Conservation (phyloP, 1,140 invertebrate species). For the Drosophila busckii region DNA sequence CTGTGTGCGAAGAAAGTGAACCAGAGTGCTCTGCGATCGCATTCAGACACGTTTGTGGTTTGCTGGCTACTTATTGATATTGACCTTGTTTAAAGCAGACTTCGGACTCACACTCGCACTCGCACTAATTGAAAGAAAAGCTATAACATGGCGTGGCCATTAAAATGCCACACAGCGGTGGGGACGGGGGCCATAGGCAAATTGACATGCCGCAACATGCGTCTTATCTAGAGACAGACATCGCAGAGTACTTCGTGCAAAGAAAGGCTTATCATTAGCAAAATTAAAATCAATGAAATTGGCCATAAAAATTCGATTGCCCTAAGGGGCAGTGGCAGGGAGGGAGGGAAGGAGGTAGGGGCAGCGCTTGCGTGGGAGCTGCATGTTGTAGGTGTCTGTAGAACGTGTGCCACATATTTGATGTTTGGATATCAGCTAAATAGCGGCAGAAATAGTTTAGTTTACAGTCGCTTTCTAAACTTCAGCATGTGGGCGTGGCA, state of each 20-base stretch:
- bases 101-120: neutral
- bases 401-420: slow-evolving; percentile 70
- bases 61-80: slow-evolving; percentile 64
- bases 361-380: slow-evolving; percentile 25
- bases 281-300: slow-evolving; percentile 77
- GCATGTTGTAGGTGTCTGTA: slow-evolving; percentile 45
- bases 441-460: slow-evolving; percentile 57
- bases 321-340: slow-evolving; percentile 38
- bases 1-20: slow-evolving; percentile 43
- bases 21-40: slow-evolving; percentile 17
- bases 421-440: slow-evolving; percentile 34
- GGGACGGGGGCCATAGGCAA: slow-evolving; percentile 33
- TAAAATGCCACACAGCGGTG: slow-evolving; percentile 53
- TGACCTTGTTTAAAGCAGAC: slow-evolving; percentile 67
- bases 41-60: slow-evolving; percentile 60
- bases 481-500: slow-evolving; percentile 28
- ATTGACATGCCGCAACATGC: slow-evolving; percentile 65
- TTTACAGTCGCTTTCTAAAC: slow-evolving; percentile 71
- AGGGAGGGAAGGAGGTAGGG: slow-evolving; percentile 4
- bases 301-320: slow-evolving; percentile 74
- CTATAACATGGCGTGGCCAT: slow-evolving; percentile 33
- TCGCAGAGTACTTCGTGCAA: slow-evolving; percentile 44
- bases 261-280: slow-evolving; percentile 74
- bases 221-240: slow-evolving; percentile 40
- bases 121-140: slow-evolving; percentile 56